Evolutionary conservation across 2,113 vertebrate species (phyloP), one percentile per base, ranked within the genome.

Genomic region (Plotosus lineatus): DNA sequence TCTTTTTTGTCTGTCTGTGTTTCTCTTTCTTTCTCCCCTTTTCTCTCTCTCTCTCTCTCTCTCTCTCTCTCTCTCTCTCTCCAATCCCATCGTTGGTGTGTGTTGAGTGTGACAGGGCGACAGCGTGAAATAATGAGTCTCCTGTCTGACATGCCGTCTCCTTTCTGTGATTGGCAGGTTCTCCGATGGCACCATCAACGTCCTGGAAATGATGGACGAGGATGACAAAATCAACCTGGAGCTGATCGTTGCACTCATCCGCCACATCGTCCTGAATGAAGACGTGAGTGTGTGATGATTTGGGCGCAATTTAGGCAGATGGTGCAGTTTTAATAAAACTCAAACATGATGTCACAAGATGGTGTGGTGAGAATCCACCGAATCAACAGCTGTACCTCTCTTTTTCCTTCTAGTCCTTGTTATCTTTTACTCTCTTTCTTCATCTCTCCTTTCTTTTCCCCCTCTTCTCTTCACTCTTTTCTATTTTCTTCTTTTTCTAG

Each of bases 211-310:
- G 90, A 92, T 97, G 86, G 96, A 98, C 85, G 71, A 83, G 6
- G 96, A 98, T 88, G 97, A 99, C 8, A 98, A 95, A 88, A 95
- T 99, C 46, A 96, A 98, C 91, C 93, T 98, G 82, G 93, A 97
- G 60, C 94, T 99, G 58, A 93, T 98, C 69, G 88, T 94, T 84
- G 94, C 94, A 1, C 95, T 99, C 73, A 98, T 99, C 87, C 94
- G 91, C 83, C 89, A 98, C 82, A 97, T 99, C n/a, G 95, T 96
- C 84, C 85, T 96, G 78, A 92, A 94, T 7, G 95, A 97, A 71
- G 95, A 97, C 91, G 97, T 97, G 90, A 89, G 85, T 88, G 51
- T 68, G 65, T 51, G 42, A 44, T 78, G 56, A 58, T 74, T 40
- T 69, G 40, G 40, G 28, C 19, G 4, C 55, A 72, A 31, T 36